Evolutionary conservation across 2,113 vertebrate genomes (phyloP), one percentile per base, ranked within the genome.

Genomic region (Mobula birostris): DNA sequence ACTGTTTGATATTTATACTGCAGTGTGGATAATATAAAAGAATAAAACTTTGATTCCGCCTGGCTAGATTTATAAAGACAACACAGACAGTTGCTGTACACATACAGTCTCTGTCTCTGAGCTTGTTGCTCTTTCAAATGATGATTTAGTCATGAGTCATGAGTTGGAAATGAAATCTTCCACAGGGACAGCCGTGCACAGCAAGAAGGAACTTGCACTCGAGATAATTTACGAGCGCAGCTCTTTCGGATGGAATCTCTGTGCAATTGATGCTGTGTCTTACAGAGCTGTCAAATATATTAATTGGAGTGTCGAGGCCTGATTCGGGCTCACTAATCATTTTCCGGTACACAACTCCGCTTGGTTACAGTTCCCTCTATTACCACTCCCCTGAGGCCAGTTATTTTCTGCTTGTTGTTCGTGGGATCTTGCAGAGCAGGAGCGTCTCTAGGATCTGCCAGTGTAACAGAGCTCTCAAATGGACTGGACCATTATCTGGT

Each of bases 241-340:
- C 21, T 58, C 82, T 29, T 29, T 56, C 56, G 27, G 82, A 85
- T 85, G 82, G 21, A 85, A 85, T 58, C 56, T 58, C 56, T 58
- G 82, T 58, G 82, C 82, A 85, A 85, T 85, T 58, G 82, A 27
- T 85, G 56, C 8, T 58, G 24, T 58, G 82, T 48, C 82, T 58
- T 85, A 85, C 56, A 27, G 82, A 85, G 56, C 82, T 85, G 82
- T 85, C 82, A 85, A 12, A 29, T 56, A 85, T 85, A 85, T 85
- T 85, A 85, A 85, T 85, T 58, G 82, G 48, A 48, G 56, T 29
- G 24, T 85, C 9, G 21, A 83, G 80, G 80, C 80, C 7, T 7
- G 8, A 40, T 40, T 48, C 36, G 24, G 36, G 40, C 40, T 36
- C 80, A 56, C 80, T 83, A 83, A 83, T 83, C 80, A 83, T 56